These are phyloP conservation scores for Carposina sasakii DNA, from an alignment of 1,140 invertebrate species.

Conservation along the genomic window DNA sequence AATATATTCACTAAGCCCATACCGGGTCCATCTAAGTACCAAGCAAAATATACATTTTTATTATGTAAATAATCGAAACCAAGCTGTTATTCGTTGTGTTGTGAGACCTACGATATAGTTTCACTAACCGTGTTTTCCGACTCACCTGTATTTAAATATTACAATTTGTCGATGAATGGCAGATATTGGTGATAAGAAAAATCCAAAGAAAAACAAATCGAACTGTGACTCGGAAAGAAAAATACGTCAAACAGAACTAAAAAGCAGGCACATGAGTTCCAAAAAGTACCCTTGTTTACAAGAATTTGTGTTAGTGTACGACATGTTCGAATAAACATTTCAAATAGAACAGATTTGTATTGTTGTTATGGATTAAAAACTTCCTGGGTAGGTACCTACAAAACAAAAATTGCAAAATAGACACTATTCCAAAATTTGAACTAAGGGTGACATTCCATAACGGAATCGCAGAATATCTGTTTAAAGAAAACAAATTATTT, in stretches of 20 bases:
- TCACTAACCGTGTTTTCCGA: no score
- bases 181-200: no score
- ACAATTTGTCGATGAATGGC: constrained; percentile 21
- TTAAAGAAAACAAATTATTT: no score
- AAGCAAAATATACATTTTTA: constrained; percentile 66
- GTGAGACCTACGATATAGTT: no score
- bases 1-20: constrained; percentile 96
- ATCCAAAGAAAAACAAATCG: constrained; percentile 15
- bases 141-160: constrained; percentile 26
- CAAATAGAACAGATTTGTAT: neutral
- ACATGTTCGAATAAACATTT: neutral
- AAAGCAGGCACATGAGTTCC: no score
- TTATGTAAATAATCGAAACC: constrained; percentile 38
- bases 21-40: constrained; percentile 87
- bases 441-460: no score
- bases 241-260: constrained; percentile 25
- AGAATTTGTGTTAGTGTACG: constrained; percentile 64
- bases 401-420: no score
- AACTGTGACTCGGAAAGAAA: constrained; percentile 18
- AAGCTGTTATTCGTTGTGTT: no score
- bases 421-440: no score
- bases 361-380: neutral
- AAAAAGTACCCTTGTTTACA: constrained; percentile 64
- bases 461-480: no score
- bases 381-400: no score